Evolutionary conservation across 2,888 invertebrate species (phyloP), one percentile per base, ranked within the genome.

Genomic region (Drosophila mercatorum): DNA sequence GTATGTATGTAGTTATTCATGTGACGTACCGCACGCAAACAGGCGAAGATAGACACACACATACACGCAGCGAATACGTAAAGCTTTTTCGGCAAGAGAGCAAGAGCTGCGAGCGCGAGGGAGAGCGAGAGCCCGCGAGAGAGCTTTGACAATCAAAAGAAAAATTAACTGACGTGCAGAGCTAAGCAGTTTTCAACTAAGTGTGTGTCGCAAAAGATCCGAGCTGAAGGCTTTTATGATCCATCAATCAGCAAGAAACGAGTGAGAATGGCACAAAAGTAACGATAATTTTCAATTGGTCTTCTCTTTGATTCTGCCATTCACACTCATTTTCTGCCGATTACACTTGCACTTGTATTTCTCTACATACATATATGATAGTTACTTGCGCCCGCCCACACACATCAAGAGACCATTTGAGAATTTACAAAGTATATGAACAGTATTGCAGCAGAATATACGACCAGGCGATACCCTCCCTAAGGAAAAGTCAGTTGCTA

Each of bases 91-190:
- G n/a, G 26, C 43, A 41, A 57, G 78, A 58, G 53, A 46, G 34
- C 7, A 8, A 31, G 53, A 14, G 57, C 49, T 17, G 52, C 28
- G 52, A 28, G 44, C n/a, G 22, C 28, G 17, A 2, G 34, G 31
- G 69, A 68, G 78, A 38, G 76, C 17, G 17, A 17, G 17, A 17
- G 17, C 17, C 17, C 17, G 34, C 36, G 69, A 68, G 78, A 38
- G 76, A 78, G 76, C 76, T 76, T 76, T 79, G 36, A 34, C 28
- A 47, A 71, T 41, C 72, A 71, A 71, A 51, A 55, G 41, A 61
- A n/a, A 61, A 55, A 49, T 41, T 65, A 59, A 63, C 17, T 53
- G 40, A 40, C 38, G 31, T 34, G 40, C 74, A 64, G 55, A 51
- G 68, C 52, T n/a, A 38, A 77, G 62, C 49, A 67, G 26, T 72